These are phyloP conservation scores for Temnopleurus reevesii DNA, from an alignment of 53 echinoderm and acorn worm species.

Conservation along the genomic window DNA sequence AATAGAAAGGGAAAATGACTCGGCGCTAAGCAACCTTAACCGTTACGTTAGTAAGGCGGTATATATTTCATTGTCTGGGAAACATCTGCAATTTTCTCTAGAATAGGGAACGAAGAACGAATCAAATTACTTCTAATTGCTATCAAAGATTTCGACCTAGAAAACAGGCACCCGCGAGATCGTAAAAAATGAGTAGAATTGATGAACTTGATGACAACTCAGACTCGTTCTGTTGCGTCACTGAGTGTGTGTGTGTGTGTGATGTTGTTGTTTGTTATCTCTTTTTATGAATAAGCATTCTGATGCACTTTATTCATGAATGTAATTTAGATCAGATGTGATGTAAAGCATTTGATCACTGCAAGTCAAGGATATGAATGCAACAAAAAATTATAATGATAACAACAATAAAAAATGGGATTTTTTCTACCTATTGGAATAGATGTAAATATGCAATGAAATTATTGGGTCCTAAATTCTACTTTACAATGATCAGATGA, in stretches of 20 bases:
- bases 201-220: not conserved
- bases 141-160: constrained; percentile 28
- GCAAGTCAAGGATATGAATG: no score
- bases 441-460: no score
- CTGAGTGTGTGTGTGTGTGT: not conserved
- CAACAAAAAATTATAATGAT: no score
- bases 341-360: no score
- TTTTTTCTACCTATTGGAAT: no score
- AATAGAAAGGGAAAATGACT: no score
- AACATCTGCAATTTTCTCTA: not conserved
- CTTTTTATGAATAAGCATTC: no score
- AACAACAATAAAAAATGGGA: no score
- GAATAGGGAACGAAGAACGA: not conserved
- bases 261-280: not conserved
- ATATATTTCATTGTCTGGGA: not conserved
- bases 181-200: not conserved
- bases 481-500: no score
- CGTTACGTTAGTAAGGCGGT: not conserved
- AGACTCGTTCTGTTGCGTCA: not conserved
- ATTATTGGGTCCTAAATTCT: no score
- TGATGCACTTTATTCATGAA: no score
- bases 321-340: no score
- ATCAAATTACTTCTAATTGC: constrained; percentile 17
- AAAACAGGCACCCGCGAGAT: not conserved
- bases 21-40: not conserved